Evolutionary conservation across 2,888 invertebrate genomes (phyloP).

Genomic region (Taenaris catops): DNA sequence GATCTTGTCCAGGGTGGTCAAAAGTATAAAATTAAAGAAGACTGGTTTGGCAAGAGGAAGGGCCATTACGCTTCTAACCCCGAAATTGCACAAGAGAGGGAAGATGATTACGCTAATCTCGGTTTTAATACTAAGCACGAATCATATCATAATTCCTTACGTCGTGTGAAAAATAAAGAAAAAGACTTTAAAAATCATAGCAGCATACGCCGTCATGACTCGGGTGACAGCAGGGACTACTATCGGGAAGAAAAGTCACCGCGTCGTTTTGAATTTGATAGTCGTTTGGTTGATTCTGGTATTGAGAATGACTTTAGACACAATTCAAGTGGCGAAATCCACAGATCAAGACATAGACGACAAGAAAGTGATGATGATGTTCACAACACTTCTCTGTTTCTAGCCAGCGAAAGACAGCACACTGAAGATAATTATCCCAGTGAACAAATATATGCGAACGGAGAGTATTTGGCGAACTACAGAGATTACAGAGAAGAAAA

Average conservation of each 20-base stretch:
- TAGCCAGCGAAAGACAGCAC: conserved; percentile 86
- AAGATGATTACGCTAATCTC: conserved; percentile 70
- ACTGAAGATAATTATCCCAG: conserved; percentile 82
- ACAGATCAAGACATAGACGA: conserved; percentile 45
- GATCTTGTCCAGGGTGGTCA: conserved; percentile 62
- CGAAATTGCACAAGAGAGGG: conserved; percentile 76
- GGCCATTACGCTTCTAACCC: conserved; percentile 82
- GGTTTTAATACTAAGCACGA: conserved; percentile 57
- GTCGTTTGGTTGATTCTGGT: conserved; percentile 86
- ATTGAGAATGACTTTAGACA: conserved; percentile 90
- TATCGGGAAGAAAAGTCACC: conserved; percentile 64
- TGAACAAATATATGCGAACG: conserved; percentile 68
- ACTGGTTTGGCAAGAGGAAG: conserved; percentile 65
- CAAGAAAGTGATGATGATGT: conserved; percentile 86
- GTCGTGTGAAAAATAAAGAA: conserved; percentile 78
- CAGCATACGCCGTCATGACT: conserved; percentile 60
- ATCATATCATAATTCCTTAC: conserved; percentile 81
- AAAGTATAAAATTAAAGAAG: conserved; percentile 66
- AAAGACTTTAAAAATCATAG: conserved; percentile 49
- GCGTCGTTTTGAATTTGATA: conserved; percentile 74
- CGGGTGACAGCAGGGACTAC: conserved; percentile 73
- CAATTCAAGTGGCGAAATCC: conserved; percentile 82
- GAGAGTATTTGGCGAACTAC: conserved; percentile 56
- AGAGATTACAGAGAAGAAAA: conserved; percentile 53
- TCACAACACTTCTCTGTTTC: conserved; percentile 82